Evolutionary conservation across 2,113 vertebrate genomes (phyloP).

Genomic region (Pogona vitticeps): DNA sequence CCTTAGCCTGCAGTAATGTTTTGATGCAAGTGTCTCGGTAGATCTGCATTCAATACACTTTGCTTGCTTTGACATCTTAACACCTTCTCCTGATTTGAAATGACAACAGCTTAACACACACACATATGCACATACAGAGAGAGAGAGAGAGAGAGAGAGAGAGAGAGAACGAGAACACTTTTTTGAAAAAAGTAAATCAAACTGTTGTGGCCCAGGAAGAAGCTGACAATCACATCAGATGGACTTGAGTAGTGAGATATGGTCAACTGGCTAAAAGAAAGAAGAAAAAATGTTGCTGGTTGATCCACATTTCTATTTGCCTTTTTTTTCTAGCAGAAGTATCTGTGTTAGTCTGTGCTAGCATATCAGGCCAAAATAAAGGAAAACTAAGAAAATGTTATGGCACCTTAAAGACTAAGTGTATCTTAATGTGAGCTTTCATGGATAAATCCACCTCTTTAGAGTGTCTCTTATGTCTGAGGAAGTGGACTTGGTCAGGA

Average conservation of each 20-base stretch:
- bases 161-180: slow-evolving; percentile 32
- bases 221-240: slow-evolving; percentile 43
- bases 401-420: no score
- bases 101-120: slow-evolving; percentile 36
- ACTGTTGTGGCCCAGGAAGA: slow-evolving; percentile 25
- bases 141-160: no score
- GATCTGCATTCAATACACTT: slow-evolving; percentile 20
- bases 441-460: no score
- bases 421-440: no score
- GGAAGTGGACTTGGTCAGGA: no score
- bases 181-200: slow-evolving; percentile 57
- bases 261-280: slow-evolving; percentile 32
- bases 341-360: no score
- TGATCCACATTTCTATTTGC: background rate
- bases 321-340: background rate
- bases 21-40: slow-evolving; percentile 18
- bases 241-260: slow-evolving; percentile 32
- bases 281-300: background rate
- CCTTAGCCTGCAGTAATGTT: background rate
- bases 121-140: no score
- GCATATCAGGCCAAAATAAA: no score
- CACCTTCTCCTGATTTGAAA: slow-evolving; percentile 33
- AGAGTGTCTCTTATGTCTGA: no score
- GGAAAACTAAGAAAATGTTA: no score
- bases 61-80: slow-evolving; percentile 39